phyloP scores from a whole-genome alignment of 64 coral and sea anemone species.

The Acropora yongei region DNA sequence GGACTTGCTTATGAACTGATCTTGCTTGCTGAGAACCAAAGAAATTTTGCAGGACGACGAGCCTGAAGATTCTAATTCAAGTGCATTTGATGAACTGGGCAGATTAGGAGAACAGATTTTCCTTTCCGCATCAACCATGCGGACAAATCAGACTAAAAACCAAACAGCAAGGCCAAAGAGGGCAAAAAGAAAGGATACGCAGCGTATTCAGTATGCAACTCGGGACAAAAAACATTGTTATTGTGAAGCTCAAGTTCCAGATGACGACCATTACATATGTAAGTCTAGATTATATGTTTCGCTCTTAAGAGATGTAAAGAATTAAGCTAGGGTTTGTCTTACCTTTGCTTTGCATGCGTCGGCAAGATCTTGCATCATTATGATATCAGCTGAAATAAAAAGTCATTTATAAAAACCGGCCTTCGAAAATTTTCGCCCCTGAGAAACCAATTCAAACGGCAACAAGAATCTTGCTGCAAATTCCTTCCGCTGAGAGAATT shows the following conservation, averaged over 20 bases:
- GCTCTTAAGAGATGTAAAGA: too few relatives aligned
- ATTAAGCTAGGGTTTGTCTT: too few relatives aligned
- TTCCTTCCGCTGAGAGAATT: too few relatives aligned
- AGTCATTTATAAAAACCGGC: too few relatives aligned
- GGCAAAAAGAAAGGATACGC: neutral
- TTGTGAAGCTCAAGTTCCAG: constrained; percentile 83
- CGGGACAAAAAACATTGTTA: constrained; percentile 41
- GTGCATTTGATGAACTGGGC: constrained; percentile 13
- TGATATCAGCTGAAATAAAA: too few relatives aligned
- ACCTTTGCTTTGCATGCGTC: too few relatives aligned
- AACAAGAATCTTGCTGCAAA: too few relatives aligned
- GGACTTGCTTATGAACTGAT: too few relatives aligned
- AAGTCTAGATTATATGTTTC: neutral
- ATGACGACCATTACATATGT: constrained; percentile 91
- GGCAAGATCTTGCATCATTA: too few relatives aligned
- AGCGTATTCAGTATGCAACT: constrained; percentile 36
- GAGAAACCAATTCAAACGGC: too few relatives aligned
- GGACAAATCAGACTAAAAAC: neutral
- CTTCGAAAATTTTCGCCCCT: too few relatives aligned
- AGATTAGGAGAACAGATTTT: constrained; percentile 15
- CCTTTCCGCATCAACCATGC: too few relatives aligned
- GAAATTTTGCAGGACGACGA: neutral
- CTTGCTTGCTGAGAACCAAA: neutral
- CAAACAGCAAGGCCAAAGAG: neutral
- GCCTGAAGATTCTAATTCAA: neutral